These are phyloP conservation scores for Enteromius argenteus DNA, from an alignment of 2,797 vertebrate genomes.

Conservation along the genomic window DNA sequence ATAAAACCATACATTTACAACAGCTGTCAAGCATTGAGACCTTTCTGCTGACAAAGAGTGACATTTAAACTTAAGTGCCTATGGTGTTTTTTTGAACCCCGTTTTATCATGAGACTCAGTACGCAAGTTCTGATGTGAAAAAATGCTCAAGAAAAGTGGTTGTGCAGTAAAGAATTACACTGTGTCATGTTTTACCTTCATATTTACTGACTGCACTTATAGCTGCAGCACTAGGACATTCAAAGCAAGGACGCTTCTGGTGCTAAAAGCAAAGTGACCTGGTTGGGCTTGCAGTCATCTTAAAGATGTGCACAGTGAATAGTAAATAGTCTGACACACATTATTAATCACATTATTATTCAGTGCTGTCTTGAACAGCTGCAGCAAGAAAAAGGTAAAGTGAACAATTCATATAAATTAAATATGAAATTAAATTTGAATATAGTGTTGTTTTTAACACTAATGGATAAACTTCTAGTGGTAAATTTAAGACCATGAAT, in stretches of 20 bases:
- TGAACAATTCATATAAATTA: background rate
- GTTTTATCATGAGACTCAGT: background rate
- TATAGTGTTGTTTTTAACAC: background rate
- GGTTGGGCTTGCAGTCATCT: background rate
- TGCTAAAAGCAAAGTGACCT: background rate
- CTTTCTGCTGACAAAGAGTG: constrained; percentile 21
- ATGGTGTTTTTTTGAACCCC: constrained; percentile 5
- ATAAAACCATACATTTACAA: background rate
- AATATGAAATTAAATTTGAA: background rate
- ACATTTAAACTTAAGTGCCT: constrained; percentile 27
- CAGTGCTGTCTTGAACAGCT: background rate
- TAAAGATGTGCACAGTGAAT: background rate
- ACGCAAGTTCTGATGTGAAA: background rate
- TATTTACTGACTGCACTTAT: background rate
- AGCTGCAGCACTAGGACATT: background rate
- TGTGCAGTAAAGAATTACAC: background rate
- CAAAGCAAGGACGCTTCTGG: background rate
- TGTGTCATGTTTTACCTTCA: background rate
- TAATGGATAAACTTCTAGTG: background rate
- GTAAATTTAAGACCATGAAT: background rate
- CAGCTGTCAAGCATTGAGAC: constrained; percentile 6
- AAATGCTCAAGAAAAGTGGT: background rate
- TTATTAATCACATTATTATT: background rate
- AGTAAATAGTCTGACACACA: background rate
- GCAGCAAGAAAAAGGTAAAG: background rate